These are phyloP conservation scores for Rhogogaster chlorosoma DNA, from an alignment of 2,888 invertebrate genomes.

Conservation along the genomic window DNA sequence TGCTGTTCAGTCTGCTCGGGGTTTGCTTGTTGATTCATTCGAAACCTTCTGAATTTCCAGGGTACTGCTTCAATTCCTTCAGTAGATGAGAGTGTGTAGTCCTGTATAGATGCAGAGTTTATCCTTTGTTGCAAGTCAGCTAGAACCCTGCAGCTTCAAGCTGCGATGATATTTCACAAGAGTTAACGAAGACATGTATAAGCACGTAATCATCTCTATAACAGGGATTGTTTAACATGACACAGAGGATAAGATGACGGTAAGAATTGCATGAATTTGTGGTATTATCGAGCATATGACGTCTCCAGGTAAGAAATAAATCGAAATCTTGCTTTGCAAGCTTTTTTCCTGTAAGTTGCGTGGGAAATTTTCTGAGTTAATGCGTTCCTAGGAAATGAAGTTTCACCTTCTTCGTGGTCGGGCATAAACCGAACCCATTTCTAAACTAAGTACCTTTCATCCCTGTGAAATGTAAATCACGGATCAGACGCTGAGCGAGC, in stretches of 20 bases:
- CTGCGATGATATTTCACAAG: not conserved
- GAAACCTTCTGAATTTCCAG: conserved; percentile 20
- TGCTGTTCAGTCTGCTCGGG: not conserved
- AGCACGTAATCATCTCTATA: not conserved
- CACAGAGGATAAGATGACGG: not conserved
- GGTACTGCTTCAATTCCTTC: not conserved
- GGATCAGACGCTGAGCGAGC: not conserved
- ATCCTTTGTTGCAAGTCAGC: not conserved
- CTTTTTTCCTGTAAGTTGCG: not conserved
- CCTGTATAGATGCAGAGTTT: not conserved
- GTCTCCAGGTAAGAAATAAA: not conserved
- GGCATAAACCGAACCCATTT: not conserved
- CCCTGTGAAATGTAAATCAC: not conserved
- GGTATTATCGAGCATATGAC: not conserved
- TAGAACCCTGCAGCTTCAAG: not conserved
- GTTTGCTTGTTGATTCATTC: not conserved
- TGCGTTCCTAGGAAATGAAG: not conserved
- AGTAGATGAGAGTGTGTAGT: not conserved
- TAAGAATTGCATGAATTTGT: not conserved
- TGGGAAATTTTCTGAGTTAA: not conserved
- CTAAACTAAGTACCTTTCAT: not conserved
- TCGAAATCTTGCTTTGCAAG: not conserved
- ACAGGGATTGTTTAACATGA: not conserved
- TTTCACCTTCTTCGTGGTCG: not conserved
- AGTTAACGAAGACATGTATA: not conserved